These are phyloP conservation scores for Pantelozetes paolii DNA, from an alignment of 2,888 invertebrate species.

Conservation along the genomic window DNA sequence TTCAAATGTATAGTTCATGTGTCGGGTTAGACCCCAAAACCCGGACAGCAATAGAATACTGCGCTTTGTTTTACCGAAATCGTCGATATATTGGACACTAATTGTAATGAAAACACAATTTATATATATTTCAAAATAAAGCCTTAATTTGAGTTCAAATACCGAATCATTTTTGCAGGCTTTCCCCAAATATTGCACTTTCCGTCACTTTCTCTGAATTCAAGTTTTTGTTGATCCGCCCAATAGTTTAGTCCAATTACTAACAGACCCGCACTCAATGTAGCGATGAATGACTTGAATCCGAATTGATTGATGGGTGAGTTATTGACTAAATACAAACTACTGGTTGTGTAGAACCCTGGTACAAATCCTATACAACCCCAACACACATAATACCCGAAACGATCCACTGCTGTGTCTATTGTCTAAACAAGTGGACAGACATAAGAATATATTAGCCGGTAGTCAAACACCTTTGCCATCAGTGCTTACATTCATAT, in stretches of 20 bases:
- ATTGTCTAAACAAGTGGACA: conserved; percentile 49
- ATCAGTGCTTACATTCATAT: conserved; percentile 53
- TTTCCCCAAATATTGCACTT: conserved; percentile 52
- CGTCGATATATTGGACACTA: conserved; percentile 9
- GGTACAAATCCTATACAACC: conserved; percentile 58
- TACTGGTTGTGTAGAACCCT: conserved; percentile 53
- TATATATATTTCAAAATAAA: background rate
- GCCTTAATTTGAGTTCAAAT: background rate
- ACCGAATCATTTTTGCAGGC: conserved; percentile 50
- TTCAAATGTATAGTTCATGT: conserved; percentile 61
- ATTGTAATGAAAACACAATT: background rate
- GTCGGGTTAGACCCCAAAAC: conserved; percentile 60
- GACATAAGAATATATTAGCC: background rate
- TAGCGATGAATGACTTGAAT: conserved; percentile 31
- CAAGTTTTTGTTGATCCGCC: conserved; percentile 58
- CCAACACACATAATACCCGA: conserved; percentile 57
- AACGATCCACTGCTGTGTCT: conserved; percentile 15
- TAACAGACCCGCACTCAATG: conserved; percentile 50
- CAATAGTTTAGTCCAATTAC: conserved; percentile 57
- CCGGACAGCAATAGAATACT: conserved; percentile 58
- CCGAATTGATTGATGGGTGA: conserved; percentile 47
- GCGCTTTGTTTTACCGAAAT: conserved; percentile 49
- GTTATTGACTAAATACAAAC: conserved; percentile 56
- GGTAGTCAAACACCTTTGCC: no score
- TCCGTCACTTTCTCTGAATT: conserved; percentile 54